Percentiles rank a stretch among this genome's conserved stretches.
Conservation (phyloP, 2,113 vertebrate species). For the Myotis brandtii region DNA sequence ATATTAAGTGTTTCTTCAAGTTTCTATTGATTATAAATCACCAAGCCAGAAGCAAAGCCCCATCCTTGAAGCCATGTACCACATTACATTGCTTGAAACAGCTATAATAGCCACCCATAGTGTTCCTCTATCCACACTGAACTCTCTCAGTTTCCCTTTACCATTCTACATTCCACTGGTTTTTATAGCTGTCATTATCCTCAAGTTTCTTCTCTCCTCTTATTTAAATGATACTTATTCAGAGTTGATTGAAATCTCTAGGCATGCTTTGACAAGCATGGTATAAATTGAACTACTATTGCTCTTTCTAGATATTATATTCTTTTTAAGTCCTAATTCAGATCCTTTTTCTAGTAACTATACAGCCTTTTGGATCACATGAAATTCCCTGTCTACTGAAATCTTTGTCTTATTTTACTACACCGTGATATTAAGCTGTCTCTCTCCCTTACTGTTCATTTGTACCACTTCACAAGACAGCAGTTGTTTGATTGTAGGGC, state of each 20-base stretch:
- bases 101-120: not conserved
- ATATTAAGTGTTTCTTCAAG: not conserved
- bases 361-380: not conserved
- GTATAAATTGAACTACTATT: not conserved
- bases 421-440: not conserved
- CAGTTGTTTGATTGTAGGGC: not conserved
- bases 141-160: not conserved
- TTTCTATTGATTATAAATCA: not conserved
- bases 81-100: not conserved
- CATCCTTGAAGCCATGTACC: not conserved
- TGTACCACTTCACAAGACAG: not conserved
- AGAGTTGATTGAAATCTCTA: not conserved
- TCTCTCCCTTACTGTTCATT: not conserved
- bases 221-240: constrained; percentile 10
- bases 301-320: not conserved
- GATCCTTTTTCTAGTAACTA: not conserved
- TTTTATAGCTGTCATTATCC: not conserved
- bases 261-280: not conserved
- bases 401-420: constrained; percentile 27
- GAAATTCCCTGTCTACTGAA: not conserved
- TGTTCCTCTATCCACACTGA: not conserved
- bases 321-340: constrained; percentile 16
- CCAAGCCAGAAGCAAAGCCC: not conserved
- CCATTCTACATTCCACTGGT: not conserved
- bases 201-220: not conserved